A percentile compares a stretch with the other conserved stretches of the same genome.
Conservation (phyloP, 2,888 invertebrate genomes). For the Tipula helvola region DNA sequence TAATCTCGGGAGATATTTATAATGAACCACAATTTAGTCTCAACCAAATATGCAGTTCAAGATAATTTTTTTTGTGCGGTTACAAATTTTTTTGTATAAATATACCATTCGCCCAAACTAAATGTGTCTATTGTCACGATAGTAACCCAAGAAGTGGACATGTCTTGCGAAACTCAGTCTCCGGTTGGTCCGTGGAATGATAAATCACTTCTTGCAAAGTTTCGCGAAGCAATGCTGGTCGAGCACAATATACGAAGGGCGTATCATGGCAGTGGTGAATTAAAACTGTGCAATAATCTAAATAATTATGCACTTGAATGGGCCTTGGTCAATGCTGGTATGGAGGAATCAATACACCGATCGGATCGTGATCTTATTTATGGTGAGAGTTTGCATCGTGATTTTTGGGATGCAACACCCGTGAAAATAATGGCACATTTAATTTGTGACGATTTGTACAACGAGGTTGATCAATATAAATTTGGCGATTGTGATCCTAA, state of each 20-base stretch:
- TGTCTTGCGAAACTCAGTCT: neutral
- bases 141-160: neutral
- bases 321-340: neutral
- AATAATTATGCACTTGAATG: neutral
- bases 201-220: neutral
- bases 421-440: neutral
- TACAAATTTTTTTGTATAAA: neutral
- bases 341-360: neutral
- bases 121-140: neutral
- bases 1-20: neutral
- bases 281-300: neutral
- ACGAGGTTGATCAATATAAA: neutral
- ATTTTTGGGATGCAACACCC: neutral
- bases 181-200: neutral
- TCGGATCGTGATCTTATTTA: neutral
- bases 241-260: neutral
- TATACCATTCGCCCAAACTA: neutral
- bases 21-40: neutral
- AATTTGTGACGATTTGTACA: neutral
- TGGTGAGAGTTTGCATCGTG: neutral
- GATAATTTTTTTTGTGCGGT: neutral
- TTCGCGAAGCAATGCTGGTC: neutral
- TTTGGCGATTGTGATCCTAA: neutral
- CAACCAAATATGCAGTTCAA: neutral
- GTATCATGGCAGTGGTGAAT: neutral